Percentiles rank a stretch among this genome's conserved stretches.
These are phyloP conservation scores for Wasmannia auropunctata DNA, from an alignment of 1,140 invertebrate genomes.

Conservation along the genomic window DNA sequence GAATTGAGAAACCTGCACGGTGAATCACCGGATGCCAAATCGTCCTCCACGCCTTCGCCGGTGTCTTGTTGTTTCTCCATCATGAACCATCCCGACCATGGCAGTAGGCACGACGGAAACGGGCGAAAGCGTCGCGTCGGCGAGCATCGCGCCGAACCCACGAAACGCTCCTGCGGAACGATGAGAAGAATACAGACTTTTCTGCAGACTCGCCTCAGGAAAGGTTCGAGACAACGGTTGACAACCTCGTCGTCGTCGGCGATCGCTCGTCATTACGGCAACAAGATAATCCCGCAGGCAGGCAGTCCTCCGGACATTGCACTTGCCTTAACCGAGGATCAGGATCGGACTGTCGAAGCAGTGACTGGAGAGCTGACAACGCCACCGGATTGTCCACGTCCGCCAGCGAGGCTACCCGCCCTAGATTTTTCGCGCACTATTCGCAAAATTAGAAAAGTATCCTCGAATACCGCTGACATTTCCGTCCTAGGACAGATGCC, in stretches of 20 bases:
- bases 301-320: neutral
- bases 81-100: conserved; percentile 59
- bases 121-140: conserved; percentile 10
- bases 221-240: conserved; percentile 73
- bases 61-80: conserved; percentile 83
- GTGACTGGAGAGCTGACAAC: neutral
- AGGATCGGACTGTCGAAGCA: neutral
- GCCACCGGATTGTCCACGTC: neutral
- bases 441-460: conserved; percentile 8
- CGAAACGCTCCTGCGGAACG: conserved; percentile 74
- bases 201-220: conserved; percentile 75
- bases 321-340: conserved; percentile 7
- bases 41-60: conserved; percentile 81
- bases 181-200: conserved; percentile 80
- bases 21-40: conserved; percentile 72
- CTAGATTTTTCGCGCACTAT: conserved; percentile 25
- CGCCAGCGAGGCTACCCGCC: conserved; percentile 9
- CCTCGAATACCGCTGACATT: neutral
- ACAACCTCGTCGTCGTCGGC: conserved; percentile 64
- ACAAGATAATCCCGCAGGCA: conserved; percentile 72
- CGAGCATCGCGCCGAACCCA: neutral
- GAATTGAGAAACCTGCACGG: neutral
- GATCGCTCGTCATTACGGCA: conserved; percentile 63
- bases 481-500: conserved; percentile 11
- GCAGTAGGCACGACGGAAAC: neutral